Base-by-base conservation (phyloP, 2,888 invertebrate genomes). In the Onchidella celtica region DNA sequence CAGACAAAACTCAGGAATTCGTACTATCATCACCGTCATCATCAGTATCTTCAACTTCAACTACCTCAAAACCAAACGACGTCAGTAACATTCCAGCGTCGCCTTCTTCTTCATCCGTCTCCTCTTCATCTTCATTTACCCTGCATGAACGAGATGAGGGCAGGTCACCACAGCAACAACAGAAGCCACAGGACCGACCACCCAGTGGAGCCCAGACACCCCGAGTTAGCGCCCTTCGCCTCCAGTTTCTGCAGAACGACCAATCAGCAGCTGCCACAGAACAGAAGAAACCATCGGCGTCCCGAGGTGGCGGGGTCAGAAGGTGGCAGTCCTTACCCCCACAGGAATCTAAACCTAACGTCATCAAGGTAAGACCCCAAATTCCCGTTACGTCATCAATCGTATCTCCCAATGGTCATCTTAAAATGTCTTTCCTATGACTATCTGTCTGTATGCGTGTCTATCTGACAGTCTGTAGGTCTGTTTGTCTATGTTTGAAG, bases 321-420 rank as follows among this genome's bases (percentile, higher is more conserved):
- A 79, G 86, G 36, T 85, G 84, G 86, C 84, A 85, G 36, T 86
- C 86, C 14, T 81, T 86, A 29, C 86, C 86, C 9, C 83, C 85
- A 0, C 84, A 84, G 59, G 82, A 84, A 29, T 68, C 68, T n/a
- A 84, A 75, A 36, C 85, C 85, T 2, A 57, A n/a, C 1, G 74
- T 85, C 32, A 59, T 83, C 55, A 83, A 84, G 85, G 86, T 86
- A 80, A 81, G 86, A 6, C 6, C 6, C 29, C 55, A 24, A 3
- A 24, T 29, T 6, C 9, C 21, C 3, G 9, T n/a, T 11, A 24
- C 3, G 21, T 27, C n/a, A 21, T 9, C 11, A 24, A 21, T 9
- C 11, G n/a, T 17, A 21, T 9, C 63, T 68, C 69, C 32, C 11
- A 29, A 11, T 68, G 69, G 21, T 27, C 4, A 3, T 57, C 14